Conservation (phyloP, 2,797 vertebrate genomes). For the Lemur catta region DNA sequence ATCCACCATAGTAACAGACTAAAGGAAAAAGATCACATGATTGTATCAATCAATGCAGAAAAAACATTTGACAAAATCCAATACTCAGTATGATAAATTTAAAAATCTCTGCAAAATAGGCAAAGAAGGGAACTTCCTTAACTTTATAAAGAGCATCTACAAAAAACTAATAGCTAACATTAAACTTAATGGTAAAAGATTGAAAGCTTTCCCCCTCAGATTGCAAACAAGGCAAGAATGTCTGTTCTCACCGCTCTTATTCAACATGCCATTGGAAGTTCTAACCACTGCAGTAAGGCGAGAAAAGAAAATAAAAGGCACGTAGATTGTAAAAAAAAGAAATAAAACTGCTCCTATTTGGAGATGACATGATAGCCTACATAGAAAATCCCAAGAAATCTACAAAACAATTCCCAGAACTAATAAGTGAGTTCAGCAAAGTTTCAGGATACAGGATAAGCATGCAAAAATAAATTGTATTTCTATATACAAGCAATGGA, state of each 20-base stretch:
- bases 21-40: conserved; percentile 21
- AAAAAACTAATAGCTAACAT: not conserved
- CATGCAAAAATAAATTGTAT: conserved; percentile 7
- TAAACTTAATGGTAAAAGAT: not conserved
- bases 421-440: not conserved
- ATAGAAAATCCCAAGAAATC: not conserved
- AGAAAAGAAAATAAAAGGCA: conserved; percentile 13
- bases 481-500: not conserved
- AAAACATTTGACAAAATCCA: conserved; percentile 12
- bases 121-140: conserved; percentile 25
- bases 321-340: not conserved
- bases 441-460: not conserved
- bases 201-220: not conserved
- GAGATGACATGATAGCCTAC: not conserved
- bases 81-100: not conserved
- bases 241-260: not conserved
- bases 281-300: not conserved
- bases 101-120: not conserved
- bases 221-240: not conserved
- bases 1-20: conserved; percentile 6
- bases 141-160: not conserved
- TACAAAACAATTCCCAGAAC: conserved; percentile 30
- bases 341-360: not conserved
- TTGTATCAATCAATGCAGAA: conserved; percentile 29
- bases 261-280: not conserved